Base-by-base conservation (phyloP, 2,113 vertebrate species). In the Seriola rivoliana region DNA sequence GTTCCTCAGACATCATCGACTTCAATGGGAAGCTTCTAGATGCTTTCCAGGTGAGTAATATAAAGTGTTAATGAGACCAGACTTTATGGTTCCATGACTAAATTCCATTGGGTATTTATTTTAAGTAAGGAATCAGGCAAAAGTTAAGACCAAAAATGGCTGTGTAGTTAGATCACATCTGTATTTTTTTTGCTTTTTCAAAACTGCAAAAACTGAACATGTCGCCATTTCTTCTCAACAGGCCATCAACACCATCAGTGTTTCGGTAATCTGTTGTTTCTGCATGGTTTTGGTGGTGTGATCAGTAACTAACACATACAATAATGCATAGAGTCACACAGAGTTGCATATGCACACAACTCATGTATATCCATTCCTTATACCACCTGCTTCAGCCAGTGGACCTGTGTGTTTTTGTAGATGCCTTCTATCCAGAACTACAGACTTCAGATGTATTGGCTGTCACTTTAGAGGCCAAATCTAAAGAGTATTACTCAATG, bases 1-100 rank as follows among this genome's bases (percentile, higher is more conserved):
- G 97, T 21, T 95, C 97, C 79, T 97, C 97, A 0, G 97, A 98
- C 0, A 94, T 97, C 72, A 96, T 98, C 0, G 97, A 98, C 93
- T 99, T 97, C 0, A 97, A 97, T 0, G 97, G 97, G 76, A 95
- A 96, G 67, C 97, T 99, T 84, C 92, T 97, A 78, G 97, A 98
- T 13, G 97, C 97, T 0, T 95, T 99, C 62, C 97, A 97, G 97
- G 98, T 98, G 66, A 94, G 85, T 75, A 9, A 40, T 21, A 36
- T 42, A 10, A 71, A 58, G 0, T 2, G 42, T 58, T 29, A 4
- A 0, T 54, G 38, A 79, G 38, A 25, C 23, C 66, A 71, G 48
- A 81, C 68, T 57, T 29, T 16, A 73, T 52, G 21, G 66, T 66
- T 62, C 36, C 6, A 60, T 69, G 46, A 50, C 4, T 36, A n/a